Evolutionary conservation across 2,797 vertebrate species (phyloP).

Genomic region (Erpetoichthys calabaricus): DNA sequence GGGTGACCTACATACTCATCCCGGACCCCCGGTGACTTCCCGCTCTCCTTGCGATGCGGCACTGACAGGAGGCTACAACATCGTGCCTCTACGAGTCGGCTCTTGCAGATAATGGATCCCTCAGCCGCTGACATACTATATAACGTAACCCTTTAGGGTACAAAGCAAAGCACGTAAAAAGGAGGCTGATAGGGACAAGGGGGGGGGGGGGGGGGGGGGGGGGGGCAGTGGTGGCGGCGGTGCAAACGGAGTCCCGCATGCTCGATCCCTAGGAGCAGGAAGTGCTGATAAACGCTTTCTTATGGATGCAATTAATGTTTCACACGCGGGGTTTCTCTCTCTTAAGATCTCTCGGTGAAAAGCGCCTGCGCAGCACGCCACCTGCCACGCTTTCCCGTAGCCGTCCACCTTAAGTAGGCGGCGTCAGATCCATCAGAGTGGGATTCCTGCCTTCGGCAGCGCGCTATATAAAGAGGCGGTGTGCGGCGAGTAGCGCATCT

Average conservation of each 20-base stretch:
- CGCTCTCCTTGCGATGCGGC: too few relatives aligned
- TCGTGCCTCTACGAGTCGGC: too few relatives aligned
- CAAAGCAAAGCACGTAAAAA: too few relatives aligned
- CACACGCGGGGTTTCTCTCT: too few relatives aligned
- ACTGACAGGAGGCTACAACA: too few relatives aligned
- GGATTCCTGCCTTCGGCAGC: slow-evolving; percentile 54
- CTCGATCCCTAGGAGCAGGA: slow-evolving; percentile 8
- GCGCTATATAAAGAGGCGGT: slow-evolving; percentile 55
- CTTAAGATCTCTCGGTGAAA: not conserved
- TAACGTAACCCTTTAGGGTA: too few relatives aligned
- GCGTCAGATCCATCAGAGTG: slow-evolving; percentile 37
- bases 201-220: slow-evolving; percentile 12
- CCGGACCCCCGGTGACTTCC: too few relatives aligned
- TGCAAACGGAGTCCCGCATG: slow-evolving; percentile 4
- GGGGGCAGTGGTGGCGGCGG: slow-evolving; percentile 12
- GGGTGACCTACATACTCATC: too few relatives aligned
- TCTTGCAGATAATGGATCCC: too few relatives aligned
- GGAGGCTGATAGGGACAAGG: too few relatives aligned
- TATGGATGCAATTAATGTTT: too few relatives aligned
- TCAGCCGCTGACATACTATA: too few relatives aligned
- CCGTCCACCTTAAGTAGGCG: slow-evolving; percentile 44
- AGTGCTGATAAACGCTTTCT: not conserved
- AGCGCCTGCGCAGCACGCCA: not conserved
- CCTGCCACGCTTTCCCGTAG: not conserved
- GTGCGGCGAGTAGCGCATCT: slow-evolving; percentile 35